Conservation (phyloP, 2,888 invertebrate genomes). For the Cylindroiulus punctatus region DNA sequence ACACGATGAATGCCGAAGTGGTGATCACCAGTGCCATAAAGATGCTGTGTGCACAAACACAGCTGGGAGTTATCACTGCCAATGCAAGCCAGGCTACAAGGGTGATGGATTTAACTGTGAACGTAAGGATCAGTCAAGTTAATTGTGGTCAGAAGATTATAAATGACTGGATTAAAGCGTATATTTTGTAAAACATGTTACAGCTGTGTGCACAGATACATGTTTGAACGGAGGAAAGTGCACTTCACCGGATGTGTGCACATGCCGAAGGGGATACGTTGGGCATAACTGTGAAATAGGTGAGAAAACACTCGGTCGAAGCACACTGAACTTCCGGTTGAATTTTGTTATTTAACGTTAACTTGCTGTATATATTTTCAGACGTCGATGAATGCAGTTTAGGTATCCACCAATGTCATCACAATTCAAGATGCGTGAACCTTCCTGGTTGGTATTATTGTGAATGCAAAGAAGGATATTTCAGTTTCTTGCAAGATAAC, state of each 20-base stretch:
- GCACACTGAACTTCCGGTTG: not conserved
- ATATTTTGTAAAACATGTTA: no score
- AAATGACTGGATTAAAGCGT: no score
- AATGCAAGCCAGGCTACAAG: slow-evolving; percentile 76
- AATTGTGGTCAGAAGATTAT: not conserved
- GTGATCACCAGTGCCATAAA: slow-evolving; percentile 78
- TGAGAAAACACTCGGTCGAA: slow-evolving; percentile 58
- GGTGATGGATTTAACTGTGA: slow-evolving; percentile 83
- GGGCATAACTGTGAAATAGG: slow-evolving; percentile 82
- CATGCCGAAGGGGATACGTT: slow-evolving; percentile 82
- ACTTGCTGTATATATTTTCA: slow-evolving; percentile 58
- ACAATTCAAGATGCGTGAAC: slow-evolving; percentile 83
- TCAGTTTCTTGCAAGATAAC: slow-evolving; percentile 63
- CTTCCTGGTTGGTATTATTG: slow-evolving; percentile 90
- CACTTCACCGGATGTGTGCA: slow-evolving; percentile 79
- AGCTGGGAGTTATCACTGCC: slow-evolving; percentile 78
- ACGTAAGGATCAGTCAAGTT: slow-evolving; percentile 70
- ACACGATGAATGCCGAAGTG: slow-evolving; percentile 80
- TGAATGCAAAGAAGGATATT: slow-evolving; percentile 82
- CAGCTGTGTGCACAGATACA: slow-evolving; percentile 81
- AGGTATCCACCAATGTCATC: slow-evolving; percentile 77
- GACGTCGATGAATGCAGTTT: slow-evolving; percentile 86
- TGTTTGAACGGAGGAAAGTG: slow-evolving; percentile 88
- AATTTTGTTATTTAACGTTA: not conserved
- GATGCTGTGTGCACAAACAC: slow-evolving; percentile 84